Evolutionary conservation across 2,888 invertebrate genomes (phyloP).

Genomic region (Stenichneumon culpator): DNA sequence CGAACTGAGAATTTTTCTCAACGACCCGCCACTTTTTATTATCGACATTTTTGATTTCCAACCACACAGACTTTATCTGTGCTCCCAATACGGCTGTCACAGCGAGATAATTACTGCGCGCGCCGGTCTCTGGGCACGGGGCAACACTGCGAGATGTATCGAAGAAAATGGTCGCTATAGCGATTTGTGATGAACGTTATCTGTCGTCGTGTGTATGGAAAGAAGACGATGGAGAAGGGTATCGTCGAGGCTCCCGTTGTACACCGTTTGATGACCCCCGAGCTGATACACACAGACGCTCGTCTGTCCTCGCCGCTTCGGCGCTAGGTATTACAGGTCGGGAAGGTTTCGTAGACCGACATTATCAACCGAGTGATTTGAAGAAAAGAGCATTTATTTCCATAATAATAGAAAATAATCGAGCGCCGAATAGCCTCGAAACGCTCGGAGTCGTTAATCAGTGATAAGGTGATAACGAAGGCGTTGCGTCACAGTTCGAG

Average conservation of each 20-base stretch:
- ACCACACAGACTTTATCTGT: background rate
- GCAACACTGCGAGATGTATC: background rate
- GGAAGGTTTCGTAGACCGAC: background rate
- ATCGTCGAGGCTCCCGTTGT: background rate
- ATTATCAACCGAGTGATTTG: background rate
- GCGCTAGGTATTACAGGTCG: background rate
- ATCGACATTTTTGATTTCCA: background rate
- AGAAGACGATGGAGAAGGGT: constrained; percentile 15
- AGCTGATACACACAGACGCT: background rate
- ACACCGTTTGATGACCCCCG: background rate
- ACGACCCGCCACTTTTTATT: constrained; percentile 11
- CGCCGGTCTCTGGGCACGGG: background rate
- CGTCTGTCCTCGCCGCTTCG: background rate
- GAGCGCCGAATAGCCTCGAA: background rate
- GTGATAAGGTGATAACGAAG: constrained; percentile 58
- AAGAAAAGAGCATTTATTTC: background rate
- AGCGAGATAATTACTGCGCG: background rate
- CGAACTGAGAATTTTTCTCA: constrained; percentile 42
- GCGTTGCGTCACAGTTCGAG: constrained; percentile 55
- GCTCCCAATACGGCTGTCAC: background rate
- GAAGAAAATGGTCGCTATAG: constrained; percentile 4
- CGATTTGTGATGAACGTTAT: background rate
- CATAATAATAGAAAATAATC: background rate
- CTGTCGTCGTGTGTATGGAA: background rate
- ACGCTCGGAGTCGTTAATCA: background rate